phyloP scores from a whole-genome alignment of 2,888 invertebrate genomes.

The Amaurobius ferox region DNA sequence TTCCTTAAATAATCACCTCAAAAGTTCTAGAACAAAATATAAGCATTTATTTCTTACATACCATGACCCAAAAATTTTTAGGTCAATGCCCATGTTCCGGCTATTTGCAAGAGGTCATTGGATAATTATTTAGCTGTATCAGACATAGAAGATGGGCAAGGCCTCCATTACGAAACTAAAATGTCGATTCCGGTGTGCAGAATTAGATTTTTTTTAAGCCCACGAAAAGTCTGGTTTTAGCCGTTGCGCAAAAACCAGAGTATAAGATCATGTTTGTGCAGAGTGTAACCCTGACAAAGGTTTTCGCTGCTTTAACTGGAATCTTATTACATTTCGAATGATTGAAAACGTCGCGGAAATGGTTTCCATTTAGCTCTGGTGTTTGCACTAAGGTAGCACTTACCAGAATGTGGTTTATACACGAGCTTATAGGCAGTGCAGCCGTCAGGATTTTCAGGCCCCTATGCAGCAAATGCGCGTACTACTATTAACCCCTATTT shows the following conservation, averaged over 20 bases:
- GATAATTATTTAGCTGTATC: not conserved
- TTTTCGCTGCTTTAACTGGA: not conserved
- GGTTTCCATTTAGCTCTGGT: no score
- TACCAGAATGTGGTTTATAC: no score
- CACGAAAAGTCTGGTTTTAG: not conserved
- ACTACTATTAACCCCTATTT: no score
- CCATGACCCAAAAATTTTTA: slow-evolving; percentile 3
- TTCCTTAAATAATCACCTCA: not conserved
- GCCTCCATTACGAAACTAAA: not conserved
- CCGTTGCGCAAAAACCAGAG: not conserved
- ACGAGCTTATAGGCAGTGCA: no score
- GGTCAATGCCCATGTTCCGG: not conserved
- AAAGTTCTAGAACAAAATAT: not conserved
- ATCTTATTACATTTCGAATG: not conserved
- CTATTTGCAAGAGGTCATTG: not conserved
- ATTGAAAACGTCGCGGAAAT: no score
- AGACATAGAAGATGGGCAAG: not conserved
- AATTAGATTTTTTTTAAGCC: not conserved
- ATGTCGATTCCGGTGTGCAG: not conserved
- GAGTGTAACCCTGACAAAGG: not conserved
- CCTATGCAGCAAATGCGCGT: no score
- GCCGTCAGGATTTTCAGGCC: no score
- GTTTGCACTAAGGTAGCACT: no score
- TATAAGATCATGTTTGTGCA: not conserved
- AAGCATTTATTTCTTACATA: not conserved